Evolutionary conservation across 2,797 vertebrate genomes (phyloP), one percentile per base, ranked within the genome.

Genomic region (Tolypeutes matacus): DNA sequence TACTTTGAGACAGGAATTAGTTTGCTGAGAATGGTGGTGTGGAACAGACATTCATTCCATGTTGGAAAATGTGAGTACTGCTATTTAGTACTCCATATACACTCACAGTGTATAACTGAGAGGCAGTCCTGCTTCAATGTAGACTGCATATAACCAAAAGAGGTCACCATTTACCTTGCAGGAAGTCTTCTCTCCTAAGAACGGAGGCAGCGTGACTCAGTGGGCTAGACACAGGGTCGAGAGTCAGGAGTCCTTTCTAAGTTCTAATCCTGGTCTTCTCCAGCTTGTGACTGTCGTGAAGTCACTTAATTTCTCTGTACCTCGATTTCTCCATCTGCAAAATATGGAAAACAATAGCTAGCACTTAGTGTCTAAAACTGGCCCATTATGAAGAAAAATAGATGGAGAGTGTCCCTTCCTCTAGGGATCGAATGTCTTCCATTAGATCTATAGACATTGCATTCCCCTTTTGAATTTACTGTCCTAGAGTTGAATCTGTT

Each of bases 311-410:
- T 36, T 96, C 89, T 86, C 95, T 89, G 88, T 89, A 95, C 86
- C 97, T 97, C 51, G 72, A 87, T 82, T 93, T 96, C 90, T 97
- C 97, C 97, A 97, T 97, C 97, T 97, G 96, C n/a, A 95, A 97
- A 92, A 92, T 17, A 96, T 0, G 14, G 83, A 76, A 75, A 39
- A 31, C 36, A 29, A 1, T 0, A 46, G 62, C 7, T 77, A 70
- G 21, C 7, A 15, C 46, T 5, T 18, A 5, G 2, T n/a, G 56
- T 15, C 9, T 56, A 56, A 56, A 56, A 6, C 0, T 3, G 7
- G 7, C n/a, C 8, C 3, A 2, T 10, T 1, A 17, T 20, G 60
- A 27, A 67, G 62, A 29, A 9, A n/a, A 1, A 2, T 1, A 21
- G 4, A 18, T 0, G 12, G 31, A 67, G 13, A 31, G 0, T 0